Evolutionary conservation across 2,888 invertebrate genomes (phyloP).

Genomic region (Drosophila melanosoma): DNA sequence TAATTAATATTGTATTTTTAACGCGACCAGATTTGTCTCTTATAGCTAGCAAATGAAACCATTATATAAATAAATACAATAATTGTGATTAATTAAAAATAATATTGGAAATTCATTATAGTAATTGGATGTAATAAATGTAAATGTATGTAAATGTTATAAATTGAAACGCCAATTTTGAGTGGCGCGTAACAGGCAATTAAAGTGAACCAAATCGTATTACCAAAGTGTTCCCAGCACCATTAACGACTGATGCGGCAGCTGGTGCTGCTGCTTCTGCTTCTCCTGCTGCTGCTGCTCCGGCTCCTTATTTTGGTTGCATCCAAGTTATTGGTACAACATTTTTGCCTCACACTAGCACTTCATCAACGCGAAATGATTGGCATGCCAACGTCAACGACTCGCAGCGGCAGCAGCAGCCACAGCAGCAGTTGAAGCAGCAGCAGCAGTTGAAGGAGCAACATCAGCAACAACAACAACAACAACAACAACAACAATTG

Average conservation of each 20-base stretch:
- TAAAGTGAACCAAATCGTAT: constrained; percentile 4
- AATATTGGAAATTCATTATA: not conserved
- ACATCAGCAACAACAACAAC: constrained; percentile 3
- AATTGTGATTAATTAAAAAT: not conserved
- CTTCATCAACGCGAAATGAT: constrained; percentile 81
- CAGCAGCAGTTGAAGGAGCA: constrained; percentile 7
- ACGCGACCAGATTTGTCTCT: not conserved
- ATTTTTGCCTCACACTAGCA: constrained; percentile 81
- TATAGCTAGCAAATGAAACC: not conserved
- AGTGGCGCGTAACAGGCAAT: not conserved
- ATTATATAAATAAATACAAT: not conserved
- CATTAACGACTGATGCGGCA: constrained; percentile 11
- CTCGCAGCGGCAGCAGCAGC: constrained; percentile 24
- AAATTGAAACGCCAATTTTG: not conserved
- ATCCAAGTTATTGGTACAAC: constrained; percentile 68
- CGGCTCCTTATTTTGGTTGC: constrained; percentile 30
- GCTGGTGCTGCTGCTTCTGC: constrained; percentile 2
- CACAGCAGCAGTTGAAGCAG: constrained; percentile 16
- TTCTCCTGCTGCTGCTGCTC: not conserved
- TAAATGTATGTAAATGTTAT: not conserved
- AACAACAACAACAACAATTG: constrained; percentile 4
- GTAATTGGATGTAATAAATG: not conserved
- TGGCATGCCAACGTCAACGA: constrained; percentile 72
- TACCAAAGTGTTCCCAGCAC: constrained; percentile 1
- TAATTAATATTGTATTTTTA: not conserved